Base-by-base conservation (phyloP, 2,797 vertebrate genomes). In the Botia almorhae region DNA sequence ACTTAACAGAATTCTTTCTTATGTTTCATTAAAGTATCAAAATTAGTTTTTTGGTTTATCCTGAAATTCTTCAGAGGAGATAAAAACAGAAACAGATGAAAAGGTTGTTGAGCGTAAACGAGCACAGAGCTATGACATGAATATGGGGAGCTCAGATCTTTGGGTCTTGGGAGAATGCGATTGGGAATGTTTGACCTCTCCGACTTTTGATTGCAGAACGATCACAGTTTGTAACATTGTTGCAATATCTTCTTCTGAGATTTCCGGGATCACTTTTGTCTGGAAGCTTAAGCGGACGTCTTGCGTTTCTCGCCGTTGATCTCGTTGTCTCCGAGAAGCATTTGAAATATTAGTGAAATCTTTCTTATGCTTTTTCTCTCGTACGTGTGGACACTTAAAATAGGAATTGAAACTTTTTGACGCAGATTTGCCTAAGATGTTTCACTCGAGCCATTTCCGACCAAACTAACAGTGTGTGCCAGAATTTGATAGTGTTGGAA, bases 201-300 rank as follows among this genome's bases (percentile, higher is more conserved):
- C 33, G 43, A 33, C 48, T 46, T 43, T 10, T 46, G 39, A 43
- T 68, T 50, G n/a, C 76, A 69, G 65, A 60, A 65, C 69, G 55
- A 78, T 55, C 48, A 61, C 16, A 36, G 67, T 51, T 76, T 64
- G 46, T n/a, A 50, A 76, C 51, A 56, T 68, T 60, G 36, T 78
- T 33, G 53, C 68, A 55, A 70, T 69, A 56, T 60, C 43, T 11
- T 46, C 43, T 50, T 33, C 1, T n/a, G 61, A 67, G 48, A 67
- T 67, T 75, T 50, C 17, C 23, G 26, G 36, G 8, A 21, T 74
- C 14, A 14, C 55, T 48, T 55, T 21, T 53, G 39, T 36, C 3
- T 13, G 36, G 64, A 69, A 17, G 17, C 21, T 58, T 23, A 60
- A 60, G 11, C 29, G 14, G 2, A 23, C 17, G 63, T 23, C 50